phyloP scores from a whole-genome alignment of 1,140 invertebrate species.

The Drosophila sp. region DNA sequence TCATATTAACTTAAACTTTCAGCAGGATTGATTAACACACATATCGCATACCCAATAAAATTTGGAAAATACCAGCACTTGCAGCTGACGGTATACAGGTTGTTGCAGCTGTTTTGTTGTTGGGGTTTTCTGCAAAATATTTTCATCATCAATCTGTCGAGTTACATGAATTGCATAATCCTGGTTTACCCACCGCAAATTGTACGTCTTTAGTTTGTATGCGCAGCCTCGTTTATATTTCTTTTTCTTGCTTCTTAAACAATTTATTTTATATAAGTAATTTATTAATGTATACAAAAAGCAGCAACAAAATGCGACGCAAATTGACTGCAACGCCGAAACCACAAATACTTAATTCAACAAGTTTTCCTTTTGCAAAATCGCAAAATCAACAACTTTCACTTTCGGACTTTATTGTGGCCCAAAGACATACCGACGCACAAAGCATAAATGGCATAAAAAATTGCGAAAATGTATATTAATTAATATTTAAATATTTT shows the following conservation, averaged over 20 bases:
- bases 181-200: constrained; percentile 29
- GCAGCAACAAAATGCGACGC: constrained; percentile 35
- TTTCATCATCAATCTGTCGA: constrained; percentile 36
- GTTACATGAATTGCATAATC: constrained; percentile 35
- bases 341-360: constrained; percentile 56
- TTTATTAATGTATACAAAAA: constrained; percentile 52
- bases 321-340: constrained; percentile 61
- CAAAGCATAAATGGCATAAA: constrained; percentile 49
- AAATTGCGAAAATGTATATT: constrained; percentile 69
- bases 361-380: constrained; percentile 68
- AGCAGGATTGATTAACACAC: not conserved
- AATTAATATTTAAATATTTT: constrained; percentile 74
- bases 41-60: constrained; percentile 13
- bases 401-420: constrained; percentile 44
- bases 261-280: constrained; percentile 67
- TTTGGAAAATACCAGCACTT: constrained; percentile 19
- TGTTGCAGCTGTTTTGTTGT: constrained; percentile 6
- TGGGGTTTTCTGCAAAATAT: constrained; percentile 11
- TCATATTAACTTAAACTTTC: not conserved
- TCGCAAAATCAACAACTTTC: constrained; percentile 73
- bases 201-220: constrained; percentile 34
- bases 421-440: constrained; percentile 13
- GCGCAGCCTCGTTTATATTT: constrained; percentile 39
- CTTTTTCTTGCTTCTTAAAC: constrained; percentile 48
- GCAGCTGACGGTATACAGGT: constrained; percentile 1